Evolutionary conservation across 2,797 vertebrate species (phyloP).

Genomic region (Sarcophilus harrisii): DNA sequence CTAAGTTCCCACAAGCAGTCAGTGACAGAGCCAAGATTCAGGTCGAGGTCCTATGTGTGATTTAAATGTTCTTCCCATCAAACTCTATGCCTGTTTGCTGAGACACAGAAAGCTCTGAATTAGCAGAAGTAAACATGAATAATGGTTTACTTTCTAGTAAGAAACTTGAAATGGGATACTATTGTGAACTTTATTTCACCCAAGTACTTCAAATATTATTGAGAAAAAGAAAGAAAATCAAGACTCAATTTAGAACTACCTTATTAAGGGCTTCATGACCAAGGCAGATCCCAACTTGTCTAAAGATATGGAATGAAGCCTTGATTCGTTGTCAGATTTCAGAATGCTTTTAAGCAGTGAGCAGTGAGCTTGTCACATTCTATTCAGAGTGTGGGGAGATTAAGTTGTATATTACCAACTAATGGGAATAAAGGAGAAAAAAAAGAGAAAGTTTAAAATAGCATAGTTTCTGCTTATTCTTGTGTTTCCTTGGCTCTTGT

Average conservation of each 20-base stretch:
- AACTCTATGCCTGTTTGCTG: background rate
- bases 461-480: slow-evolving; percentile 76
- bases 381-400: slow-evolving; percentile 63
- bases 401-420: slow-evolving; percentile 72
- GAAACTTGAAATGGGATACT: background rate
- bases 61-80: background rate
- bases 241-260: background rate
- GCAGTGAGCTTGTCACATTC: slow-evolving; percentile 61
- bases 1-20: background rate
- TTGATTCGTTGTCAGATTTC: slow-evolving; percentile 26
- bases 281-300: background rate
- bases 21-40: background rate
- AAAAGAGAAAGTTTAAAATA: slow-evolving; percentile 77
- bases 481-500: slow-evolving; percentile 78
- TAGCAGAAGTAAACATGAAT: background rate
- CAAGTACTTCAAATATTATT: background rate
- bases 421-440: slow-evolving; percentile 65
- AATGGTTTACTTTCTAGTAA: background rate
- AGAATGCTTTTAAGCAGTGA: slow-evolving; percentile 50
- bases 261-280: slow-evolving; percentile 32
- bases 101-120: background rate
- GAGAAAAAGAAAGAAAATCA: background rate
- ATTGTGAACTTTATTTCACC: background rate
- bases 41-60: background rate
- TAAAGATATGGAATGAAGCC: slow-evolving; percentile 37